phyloP scores from a whole-genome alignment of 2,888 invertebrate genomes.

The Siphlonurus alternatus region DNA sequence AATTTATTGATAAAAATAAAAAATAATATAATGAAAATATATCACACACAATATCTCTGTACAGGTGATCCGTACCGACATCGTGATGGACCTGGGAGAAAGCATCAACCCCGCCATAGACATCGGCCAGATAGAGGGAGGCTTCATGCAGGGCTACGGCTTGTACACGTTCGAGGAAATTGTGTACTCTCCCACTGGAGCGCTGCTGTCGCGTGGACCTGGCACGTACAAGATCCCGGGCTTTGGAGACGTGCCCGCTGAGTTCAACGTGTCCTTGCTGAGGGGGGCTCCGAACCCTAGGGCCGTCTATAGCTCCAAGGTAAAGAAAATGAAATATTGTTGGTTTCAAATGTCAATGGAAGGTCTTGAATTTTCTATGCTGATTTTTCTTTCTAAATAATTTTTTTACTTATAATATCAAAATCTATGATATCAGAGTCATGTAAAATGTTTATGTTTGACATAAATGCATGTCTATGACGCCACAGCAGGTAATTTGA shows the following conservation, averaged over 20 bases:
- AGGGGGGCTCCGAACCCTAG: conserved; percentile 76
- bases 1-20: no score
- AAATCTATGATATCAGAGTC: background rate
- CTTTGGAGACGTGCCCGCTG: conserved; percentile 76
- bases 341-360: no score
- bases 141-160: conserved; percentile 87
- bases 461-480: background rate
- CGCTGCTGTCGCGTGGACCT: conserved; percentile 69
- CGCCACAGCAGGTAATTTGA: background rate
- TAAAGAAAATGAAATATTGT: conserved; percentile 24
- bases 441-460: no score
- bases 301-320: conserved; percentile 93
- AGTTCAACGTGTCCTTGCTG: conserved; percentile 82
- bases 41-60: no score
- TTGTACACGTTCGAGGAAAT: conserved; percentile 81
- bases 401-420: no score
- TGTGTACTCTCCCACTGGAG: conserved; percentile 69
- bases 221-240: conserved; percentile 90
- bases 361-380: no score
- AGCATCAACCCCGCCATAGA: conserved; percentile 94
- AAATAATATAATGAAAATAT: no score
- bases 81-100: conserved; percentile 92
- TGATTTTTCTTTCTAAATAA: no score
- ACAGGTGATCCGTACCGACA: conserved; percentile 73
- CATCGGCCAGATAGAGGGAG: conserved; percentile 93